phyloP scores from a whole-genome alignment of 2,113 vertebrate species.

The Speoplatyrhinus poulsoni region DNA sequence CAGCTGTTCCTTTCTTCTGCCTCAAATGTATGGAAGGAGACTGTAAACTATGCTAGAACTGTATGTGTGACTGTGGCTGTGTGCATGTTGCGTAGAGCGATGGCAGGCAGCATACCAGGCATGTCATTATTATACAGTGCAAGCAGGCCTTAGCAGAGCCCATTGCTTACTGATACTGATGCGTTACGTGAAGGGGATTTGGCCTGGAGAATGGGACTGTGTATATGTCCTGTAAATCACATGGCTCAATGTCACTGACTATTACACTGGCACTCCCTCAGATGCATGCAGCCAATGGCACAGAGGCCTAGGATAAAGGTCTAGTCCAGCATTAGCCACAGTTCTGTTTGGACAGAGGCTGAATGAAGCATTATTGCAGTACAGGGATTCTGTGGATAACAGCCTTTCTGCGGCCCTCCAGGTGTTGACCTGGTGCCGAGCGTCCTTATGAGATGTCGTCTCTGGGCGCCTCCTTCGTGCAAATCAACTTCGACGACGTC shows the following conservation, averaged over 20 bases:
- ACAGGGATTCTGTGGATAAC: background rate
- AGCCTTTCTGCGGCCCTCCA: constrained; percentile 58
- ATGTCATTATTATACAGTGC: constrained; percentile 17
- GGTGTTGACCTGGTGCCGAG: constrained; percentile 77
- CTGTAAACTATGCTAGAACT: constrained; percentile 38
- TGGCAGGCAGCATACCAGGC: constrained; percentile 10
- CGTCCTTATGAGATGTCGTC: constrained; percentile 95
- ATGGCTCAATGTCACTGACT: constrained; percentile 6
- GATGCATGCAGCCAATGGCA: constrained; percentile 20
- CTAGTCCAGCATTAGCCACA: background rate
- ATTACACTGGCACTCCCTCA: constrained; percentile 18
- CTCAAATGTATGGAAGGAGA: constrained; percentile 24
- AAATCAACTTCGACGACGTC: constrained; percentile 95
- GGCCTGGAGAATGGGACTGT: constrained; percentile 5
- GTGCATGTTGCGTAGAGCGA: constrained; percentile 52
- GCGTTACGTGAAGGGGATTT: constrained; percentile 31
- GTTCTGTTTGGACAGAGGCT: background rate
- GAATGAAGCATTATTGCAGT: background rate
- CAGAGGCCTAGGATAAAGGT: background rate
- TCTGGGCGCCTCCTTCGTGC: constrained; percentile 94
- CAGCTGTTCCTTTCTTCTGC: constrained; percentile 2
- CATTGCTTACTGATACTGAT: constrained; percentile 41
- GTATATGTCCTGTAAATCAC: constrained; percentile 31
- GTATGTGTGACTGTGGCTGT: constrained; percentile 34
- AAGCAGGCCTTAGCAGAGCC: constrained; percentile 67